Evolutionary conservation across 2,113 vertebrate species (phyloP).

Genomic region (Symphodus melops): DNA sequence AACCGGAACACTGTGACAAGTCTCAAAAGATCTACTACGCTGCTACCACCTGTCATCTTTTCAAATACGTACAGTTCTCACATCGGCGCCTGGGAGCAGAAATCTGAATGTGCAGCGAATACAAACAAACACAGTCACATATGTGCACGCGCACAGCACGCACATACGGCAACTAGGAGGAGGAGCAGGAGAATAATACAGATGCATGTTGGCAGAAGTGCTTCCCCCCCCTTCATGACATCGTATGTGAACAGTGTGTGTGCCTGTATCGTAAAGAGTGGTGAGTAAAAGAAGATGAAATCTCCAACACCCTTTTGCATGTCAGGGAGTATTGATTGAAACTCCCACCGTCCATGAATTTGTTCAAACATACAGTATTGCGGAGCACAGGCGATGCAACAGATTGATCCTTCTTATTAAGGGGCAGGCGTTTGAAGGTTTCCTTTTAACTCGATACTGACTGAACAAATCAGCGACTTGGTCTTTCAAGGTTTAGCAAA

Average conservation of each 20-base stretch:
- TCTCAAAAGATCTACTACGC: constrained; percentile 74
- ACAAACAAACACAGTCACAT: constrained; percentile 17
- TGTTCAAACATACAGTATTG: constrained; percentile 35
- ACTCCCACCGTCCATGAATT: constrained; percentile 20
- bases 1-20: constrained; percentile 74
- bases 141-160: neutral
- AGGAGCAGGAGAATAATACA: constrained; percentile 1
- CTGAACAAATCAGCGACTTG: constrained; percentile 56
- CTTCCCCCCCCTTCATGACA: constrained; percentile 15
- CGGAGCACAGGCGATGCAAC: constrained; percentile 15
- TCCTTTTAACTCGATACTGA: constrained; percentile 45
- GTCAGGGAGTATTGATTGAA: constrained; percentile 38
- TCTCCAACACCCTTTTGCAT: constrained; percentile 37
- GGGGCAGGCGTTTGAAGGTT: constrained; percentile 50
- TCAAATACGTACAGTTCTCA: constrained; percentile 43
- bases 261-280: constrained; percentile 15
- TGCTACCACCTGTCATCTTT: constrained; percentile 71
- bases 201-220: constrained; percentile 8
- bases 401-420: constrained; percentile 51
- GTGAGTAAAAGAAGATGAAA: constrained; percentile 30
- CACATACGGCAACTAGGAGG: constrained; percentile 11
- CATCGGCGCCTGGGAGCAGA: constrained; percentile 5
- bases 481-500: constrained; percentile 54
- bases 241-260: constrained; percentile 5
- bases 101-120: constrained; percentile 27